Conservation (phyloP, 2,113 vertebrate genomes). For the Pelusios castaneus region DNA sequence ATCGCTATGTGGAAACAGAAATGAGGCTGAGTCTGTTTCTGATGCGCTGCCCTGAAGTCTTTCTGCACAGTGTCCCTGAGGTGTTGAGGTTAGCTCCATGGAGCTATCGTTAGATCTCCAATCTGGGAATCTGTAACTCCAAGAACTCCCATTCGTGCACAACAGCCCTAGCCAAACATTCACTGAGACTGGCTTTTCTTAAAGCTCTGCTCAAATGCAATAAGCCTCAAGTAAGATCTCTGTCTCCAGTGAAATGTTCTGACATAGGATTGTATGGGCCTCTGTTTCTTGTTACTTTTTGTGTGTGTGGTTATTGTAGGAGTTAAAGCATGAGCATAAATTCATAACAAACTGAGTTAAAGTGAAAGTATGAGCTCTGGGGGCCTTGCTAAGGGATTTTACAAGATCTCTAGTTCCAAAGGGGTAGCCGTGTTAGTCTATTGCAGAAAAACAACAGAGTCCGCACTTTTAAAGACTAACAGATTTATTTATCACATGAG, state of each 20-base stretch:
- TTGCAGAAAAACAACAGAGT: no score
- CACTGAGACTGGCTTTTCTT: neutral
- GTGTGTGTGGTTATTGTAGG: no score
- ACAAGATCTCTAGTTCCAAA: neutral
- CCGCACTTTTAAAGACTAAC: no score
- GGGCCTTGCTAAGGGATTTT: neutral
- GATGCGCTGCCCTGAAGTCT: neutral
- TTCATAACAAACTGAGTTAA: neutral
- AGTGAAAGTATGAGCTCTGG: neutral
- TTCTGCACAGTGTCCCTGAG: fast-evolving
- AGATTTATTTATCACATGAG: no score
- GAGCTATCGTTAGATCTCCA: neutral
- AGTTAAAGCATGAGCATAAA: neutral
- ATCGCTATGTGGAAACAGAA: neutral
- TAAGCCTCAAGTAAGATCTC: neutral
- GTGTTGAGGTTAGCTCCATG: fast-evolving
- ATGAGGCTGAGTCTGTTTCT: neutral
- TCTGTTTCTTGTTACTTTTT: neutral
- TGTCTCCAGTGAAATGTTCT: neutral
- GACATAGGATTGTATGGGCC: neutral
- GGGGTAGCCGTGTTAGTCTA: no score
- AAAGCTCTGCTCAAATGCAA: fast-evolving
- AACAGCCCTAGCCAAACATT: neutral
- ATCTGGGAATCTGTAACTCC: neutral
- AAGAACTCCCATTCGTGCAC: neutral